Base-by-base conservation (phyloP, 2,797 vertebrate species). In the Gymnothorax javanicus region DNA sequence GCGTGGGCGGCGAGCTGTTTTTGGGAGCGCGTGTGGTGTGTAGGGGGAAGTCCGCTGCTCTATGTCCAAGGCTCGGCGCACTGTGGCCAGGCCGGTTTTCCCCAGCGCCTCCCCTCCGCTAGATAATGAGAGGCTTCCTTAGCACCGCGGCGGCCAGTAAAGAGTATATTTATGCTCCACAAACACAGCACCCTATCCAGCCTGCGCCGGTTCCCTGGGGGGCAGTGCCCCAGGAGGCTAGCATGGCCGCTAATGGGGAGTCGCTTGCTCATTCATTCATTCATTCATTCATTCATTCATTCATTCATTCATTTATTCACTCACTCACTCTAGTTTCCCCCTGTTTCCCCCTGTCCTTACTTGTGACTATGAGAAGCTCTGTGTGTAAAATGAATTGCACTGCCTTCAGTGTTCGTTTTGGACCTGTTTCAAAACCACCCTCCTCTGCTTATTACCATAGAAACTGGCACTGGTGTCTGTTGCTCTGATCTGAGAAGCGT, bases 61-160 rank as follows among this genome's bases (percentile, higher is more conserved):
- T 89, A 91, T 92, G 83, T 91, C 94, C 94, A 43, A 92, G 91
- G 92, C 90, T 92, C 91, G 93, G 93, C 94, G 95, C 94, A 94
- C 93, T 89, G 93, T 93, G 94, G 95, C 95, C 91, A 90, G 92
- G 89, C 92, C 94, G 93, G 94, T 95, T 96, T 95, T 95, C 92
- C 93, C 94, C 94, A 93, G 93, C 94, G 92, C 93, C 93, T 94
- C 94, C 93, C 91, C 91, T 93, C 94, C 90, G 88, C 90, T 87
- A 91, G 86, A 90, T 96, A 96, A 96, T 96, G 95, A 96, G 94
- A 96, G 94, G 95, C 95, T 96, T 96, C 95, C 96, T 95, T 92
- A 92, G 91, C 95, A 94, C 93, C 94, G 94, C 93, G 90, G 69
- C 91, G 94, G 94, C 93, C 87, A 92, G 90, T 95, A 95, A 95